Evolutionary conservation across 2,113 vertebrate species (phyloP).

Genomic region (Pampusana beccarii): DNA sequence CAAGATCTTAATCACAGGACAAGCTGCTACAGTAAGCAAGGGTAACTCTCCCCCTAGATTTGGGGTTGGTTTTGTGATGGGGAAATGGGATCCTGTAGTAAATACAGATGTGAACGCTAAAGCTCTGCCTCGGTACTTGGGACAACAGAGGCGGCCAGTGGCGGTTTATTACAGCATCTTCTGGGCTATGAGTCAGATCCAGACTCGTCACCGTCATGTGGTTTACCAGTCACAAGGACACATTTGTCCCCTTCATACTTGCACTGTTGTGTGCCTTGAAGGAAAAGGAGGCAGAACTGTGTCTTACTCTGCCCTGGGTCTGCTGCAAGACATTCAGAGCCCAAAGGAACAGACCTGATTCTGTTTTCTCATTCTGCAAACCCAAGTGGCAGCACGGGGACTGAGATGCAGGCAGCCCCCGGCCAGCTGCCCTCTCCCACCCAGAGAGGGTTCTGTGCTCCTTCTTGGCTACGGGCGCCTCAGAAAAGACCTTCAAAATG

Average conservation of each 20-base stretch:
- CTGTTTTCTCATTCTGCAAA: not conserved
- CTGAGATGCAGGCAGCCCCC: not conserved
- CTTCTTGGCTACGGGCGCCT: not conserved
- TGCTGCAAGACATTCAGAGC: not conserved
- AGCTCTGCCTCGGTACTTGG: not conserved
- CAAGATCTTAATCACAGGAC: not conserved
- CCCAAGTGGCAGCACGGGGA: fast-evolving
- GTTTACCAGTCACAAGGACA: not conserved
- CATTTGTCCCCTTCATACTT: not conserved
- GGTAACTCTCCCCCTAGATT: not conserved
- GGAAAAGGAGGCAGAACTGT: not conserved
- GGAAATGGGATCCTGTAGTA: not conserved
- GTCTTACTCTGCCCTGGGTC: not conserved
- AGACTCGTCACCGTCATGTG: not conserved
- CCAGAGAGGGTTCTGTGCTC: fast-evolving
- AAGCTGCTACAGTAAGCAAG: not conserved
- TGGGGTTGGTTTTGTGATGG: not conserved
- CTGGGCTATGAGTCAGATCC: not conserved
- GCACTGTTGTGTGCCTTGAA: not conserved
- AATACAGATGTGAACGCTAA: not conserved
- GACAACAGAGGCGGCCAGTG: not conserved
- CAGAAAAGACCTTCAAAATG: not conserved
- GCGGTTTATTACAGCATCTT: not conserved
- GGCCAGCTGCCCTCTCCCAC: not conserved
- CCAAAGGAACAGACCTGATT: not conserved